These are phyloP conservation scores for Mormyrus iriodes DNA, from an alignment of 2,113 vertebrate genomes.

Conservation along the genomic window DNA sequence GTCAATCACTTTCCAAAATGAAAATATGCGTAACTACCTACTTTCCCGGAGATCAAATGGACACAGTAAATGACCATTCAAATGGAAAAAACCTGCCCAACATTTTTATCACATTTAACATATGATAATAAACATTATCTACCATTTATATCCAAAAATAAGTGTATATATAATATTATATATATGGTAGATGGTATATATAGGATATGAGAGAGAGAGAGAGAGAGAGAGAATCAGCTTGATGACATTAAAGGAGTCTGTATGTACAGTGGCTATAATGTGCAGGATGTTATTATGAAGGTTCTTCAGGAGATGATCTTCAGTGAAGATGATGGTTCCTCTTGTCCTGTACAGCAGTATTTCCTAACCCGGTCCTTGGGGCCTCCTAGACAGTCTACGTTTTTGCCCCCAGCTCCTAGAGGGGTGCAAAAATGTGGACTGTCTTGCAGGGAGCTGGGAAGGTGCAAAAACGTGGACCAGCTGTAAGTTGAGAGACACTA, in stretches of 20 bases:
- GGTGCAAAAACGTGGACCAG: neutral
- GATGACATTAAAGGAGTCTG: neutral
- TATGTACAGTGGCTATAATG: neutral
- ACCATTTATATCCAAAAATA: neutral
- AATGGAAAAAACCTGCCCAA: neutral
- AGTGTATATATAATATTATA: neutral
- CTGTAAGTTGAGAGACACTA: slow-evolving; percentile 60
- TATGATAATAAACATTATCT: neutral
- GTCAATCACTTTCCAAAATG: neutral
- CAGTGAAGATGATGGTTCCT: slow-evolving; percentile 75
- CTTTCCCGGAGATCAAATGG: neutral
- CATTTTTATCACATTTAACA: neutral
- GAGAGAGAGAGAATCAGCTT: too few species aligned
- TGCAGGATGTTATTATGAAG: neutral
- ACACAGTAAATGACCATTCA: neutral
- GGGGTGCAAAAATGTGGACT: neutral
- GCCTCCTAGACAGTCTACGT: neutral
- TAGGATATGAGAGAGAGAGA: too few species aligned
- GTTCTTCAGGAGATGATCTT: slow-evolving; percentile 73
- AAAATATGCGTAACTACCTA: neutral
- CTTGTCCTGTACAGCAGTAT: slow-evolving; percentile 82
- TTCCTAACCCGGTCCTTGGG: neutral
- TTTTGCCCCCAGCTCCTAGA: too few species aligned
- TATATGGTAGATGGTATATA: too few species aligned
- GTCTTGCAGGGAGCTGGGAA: neutral